phyloP scores from a whole-genome alignment of 1,140 invertebrate genomes.

The Ruditapes philippinarum region DNA sequence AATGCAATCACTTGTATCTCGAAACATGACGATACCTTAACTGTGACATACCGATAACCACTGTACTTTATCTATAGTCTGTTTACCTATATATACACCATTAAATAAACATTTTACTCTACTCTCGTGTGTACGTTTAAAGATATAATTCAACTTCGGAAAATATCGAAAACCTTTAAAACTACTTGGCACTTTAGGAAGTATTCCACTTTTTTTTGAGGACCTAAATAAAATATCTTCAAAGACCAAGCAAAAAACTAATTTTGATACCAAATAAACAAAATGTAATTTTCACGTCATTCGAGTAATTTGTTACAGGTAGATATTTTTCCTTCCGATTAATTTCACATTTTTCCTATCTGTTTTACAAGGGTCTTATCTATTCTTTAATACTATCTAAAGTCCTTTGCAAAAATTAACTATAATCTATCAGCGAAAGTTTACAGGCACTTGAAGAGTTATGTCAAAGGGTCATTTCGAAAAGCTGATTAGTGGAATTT shows the following conservation, averaged over 20 bases:
- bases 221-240: no score
- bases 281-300: no score
- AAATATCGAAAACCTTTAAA: background rate
- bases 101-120: constrained; percentile 17
- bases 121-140: background rate
- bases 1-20: constrained; percentile 3
- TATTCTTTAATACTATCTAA: background rate
- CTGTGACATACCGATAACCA: background rate
- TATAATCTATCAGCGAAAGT: background rate
- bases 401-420: background rate
- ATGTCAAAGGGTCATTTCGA: background rate
- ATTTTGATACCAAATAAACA: no score
- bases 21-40: background rate
- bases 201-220: no score
- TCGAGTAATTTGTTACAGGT: no score
- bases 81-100: constrained; percentile 3
- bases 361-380: no score
- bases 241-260: no score
- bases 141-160: background rate
- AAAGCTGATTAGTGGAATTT: background rate
- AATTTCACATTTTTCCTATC: no score
- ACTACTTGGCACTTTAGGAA: background rate
- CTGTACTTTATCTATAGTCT: constrained; percentile 39
- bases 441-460: background rate
- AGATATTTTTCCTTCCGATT: no score